A percentile compares a stretch with the other conserved stretches of the same genome.
Conservation (phyloP, 1,140 invertebrate species). For the Doryteuthis pealeii region DNA sequence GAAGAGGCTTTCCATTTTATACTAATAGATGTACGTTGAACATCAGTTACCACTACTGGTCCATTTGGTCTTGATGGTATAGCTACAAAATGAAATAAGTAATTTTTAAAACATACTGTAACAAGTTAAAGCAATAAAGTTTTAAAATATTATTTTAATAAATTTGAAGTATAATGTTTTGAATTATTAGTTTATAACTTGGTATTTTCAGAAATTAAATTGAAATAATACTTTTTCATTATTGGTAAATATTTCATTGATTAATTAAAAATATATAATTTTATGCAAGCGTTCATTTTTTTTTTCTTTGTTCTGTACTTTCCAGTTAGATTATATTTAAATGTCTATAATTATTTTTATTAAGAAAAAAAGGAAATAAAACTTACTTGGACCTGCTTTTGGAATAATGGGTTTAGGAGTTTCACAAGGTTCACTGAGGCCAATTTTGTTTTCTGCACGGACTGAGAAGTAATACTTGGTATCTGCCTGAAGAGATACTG, state of each 20-base stretch:
- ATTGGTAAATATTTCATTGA: no score
- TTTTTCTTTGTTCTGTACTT: no score
- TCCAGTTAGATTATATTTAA: no score
- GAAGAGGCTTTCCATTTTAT: conserved; percentile 5
- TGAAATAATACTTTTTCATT: no score
- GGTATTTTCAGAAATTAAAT: no score
- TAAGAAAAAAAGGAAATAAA: not conserved
- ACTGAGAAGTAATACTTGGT: conserved; percentile 90
- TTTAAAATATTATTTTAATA: conserved; percentile 64
- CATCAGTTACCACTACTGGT: not conserved
- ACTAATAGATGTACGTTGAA: conserved; percentile 3
- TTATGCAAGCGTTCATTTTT: no score
- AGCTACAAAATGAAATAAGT: not conserved
- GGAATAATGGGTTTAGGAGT: conserved; percentile 56
- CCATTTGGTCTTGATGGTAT: not conserved
- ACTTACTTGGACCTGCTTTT: conserved; percentile 65
- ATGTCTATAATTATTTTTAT: no score
- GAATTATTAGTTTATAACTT: not conserved
- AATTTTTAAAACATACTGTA: no score
- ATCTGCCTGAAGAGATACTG: conserved; percentile 77
- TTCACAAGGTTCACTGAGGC: conserved; percentile 78
- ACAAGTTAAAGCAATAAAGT: conserved; percentile 56
- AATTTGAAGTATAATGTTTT: not conserved
- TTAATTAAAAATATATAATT: no score
- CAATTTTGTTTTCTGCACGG: conserved; percentile 90